Percentiles rank a stretch among this genome's conserved stretches.
These are phyloP conservation scores for Cryptocephalus primarius DNA, from an alignment of 2,888 invertebrate genomes.

Conservation along the genomic window DNA sequence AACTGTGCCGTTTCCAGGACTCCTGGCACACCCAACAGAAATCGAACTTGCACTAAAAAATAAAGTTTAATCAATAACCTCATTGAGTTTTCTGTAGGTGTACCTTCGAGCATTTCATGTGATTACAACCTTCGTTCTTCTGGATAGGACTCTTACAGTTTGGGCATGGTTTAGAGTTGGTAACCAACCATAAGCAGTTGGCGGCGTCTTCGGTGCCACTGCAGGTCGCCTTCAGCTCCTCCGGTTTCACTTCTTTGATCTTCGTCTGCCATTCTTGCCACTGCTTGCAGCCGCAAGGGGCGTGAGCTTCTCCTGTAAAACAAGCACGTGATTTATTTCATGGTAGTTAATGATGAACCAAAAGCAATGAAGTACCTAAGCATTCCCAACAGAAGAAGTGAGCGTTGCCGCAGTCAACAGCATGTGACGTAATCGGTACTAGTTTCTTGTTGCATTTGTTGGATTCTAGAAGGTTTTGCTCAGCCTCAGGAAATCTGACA, in stretches of 20 bases:
- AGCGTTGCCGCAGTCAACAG: slow-evolving; percentile 59
- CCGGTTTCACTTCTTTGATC: slow-evolving; percentile 53
- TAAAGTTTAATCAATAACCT: not conserved
- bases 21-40: slow-evolving; percentile 66
- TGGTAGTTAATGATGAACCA: not conserved
- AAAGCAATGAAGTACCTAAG: slow-evolving; percentile 26
- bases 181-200: slow-evolving; percentile 57
- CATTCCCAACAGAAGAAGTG: slow-evolving; percentile 60
- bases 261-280: slow-evolving; percentile 48
- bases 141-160: slow-evolving; percentile 61
- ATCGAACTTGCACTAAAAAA: slow-evolving; percentile 53
- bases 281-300: slow-evolving; percentile 53
- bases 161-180: slow-evolving; percentile 59
- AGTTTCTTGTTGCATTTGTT: slow-evolving; percentile 24
- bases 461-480: slow-evolving; percentile 26
- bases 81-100: not conserved
- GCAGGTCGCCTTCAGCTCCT: slow-evolving; percentile 43
- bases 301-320: slow-evolving; percentile 47
- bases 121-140: slow-evolving; percentile 62
- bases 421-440: slow-evolving; percentile 41
- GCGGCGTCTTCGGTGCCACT: slow-evolving; percentile 49
- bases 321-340: not conserved
- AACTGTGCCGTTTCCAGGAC: slow-evolving; percentile 58
- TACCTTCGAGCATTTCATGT: slow-evolving; percentile 62
- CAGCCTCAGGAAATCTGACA: slow-evolving; percentile 49